Percentiles rank a stretch among this genome's conserved stretches.
phyloP scores from a whole-genome alignment of 2,888 invertebrate genomes.

The Scaptomyza parva region DNA sequence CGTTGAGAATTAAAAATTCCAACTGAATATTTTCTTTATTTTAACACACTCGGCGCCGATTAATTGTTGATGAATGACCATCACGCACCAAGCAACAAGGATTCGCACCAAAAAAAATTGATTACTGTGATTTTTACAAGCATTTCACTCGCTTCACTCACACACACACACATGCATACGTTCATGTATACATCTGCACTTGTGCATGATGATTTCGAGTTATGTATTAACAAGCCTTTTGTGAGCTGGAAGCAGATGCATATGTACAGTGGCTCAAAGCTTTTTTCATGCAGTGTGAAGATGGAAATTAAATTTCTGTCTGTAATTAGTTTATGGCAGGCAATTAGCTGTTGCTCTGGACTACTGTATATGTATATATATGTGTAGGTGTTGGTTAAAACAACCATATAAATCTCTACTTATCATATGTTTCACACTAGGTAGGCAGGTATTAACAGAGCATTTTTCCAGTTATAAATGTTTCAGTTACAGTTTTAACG shows the following conservation, averaged over 20 bases:
- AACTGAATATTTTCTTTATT: slow-evolving; percentile 66
- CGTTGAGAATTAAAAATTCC: slow-evolving; percentile 67
- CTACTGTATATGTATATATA: no score
- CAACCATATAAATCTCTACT: slow-evolving; percentile 9
- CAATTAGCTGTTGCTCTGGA: no score
- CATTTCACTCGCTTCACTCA: background rate
- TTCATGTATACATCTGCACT: no score
- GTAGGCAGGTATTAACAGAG: background rate
- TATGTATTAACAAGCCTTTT: slow-evolving; percentile 1
- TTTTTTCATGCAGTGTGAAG: no score
- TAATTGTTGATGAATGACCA: slow-evolving; percentile 59
- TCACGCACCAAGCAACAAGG: slow-evolving; percentile 32
- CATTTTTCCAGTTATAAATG: background rate
- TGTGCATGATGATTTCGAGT: slow-evolving; percentile 1
- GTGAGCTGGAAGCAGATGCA: background rate
- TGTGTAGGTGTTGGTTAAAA: no score
- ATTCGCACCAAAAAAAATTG: slow-evolving; percentile 44
- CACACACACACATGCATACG: background rate
- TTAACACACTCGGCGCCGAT: slow-evolving; percentile 50
- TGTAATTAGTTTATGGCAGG: no score
- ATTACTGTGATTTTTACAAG: slow-evolving; percentile 37
- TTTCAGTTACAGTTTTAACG: background rate
- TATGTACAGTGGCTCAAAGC: no score
- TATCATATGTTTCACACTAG: slow-evolving; percentile 5
- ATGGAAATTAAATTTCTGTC: no score